These are phyloP conservation scores for Pharmacophagus antenor DNA, from an alignment of 2,888 invertebrate species.

Conservation along the genomic window DNA sequence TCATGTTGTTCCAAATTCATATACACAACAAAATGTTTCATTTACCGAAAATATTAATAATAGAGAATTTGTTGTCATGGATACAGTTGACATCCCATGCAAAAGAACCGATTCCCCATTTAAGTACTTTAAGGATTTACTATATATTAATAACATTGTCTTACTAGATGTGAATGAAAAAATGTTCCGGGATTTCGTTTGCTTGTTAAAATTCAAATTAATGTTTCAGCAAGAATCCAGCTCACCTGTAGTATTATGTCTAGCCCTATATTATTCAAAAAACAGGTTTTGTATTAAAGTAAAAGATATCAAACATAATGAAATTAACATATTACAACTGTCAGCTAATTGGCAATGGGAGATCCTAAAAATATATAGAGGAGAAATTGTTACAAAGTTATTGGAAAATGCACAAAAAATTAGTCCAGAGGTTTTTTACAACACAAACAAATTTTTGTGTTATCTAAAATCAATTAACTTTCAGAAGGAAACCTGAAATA, in stretches of 20 bases:
- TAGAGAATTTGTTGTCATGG: conserved; percentile 45
- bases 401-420: conserved; percentile 49
- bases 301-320: conserved; percentile 44
- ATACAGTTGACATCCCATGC: conserved; percentile 61
- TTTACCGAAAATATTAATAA: neutral
- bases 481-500: conserved; percentile 6
- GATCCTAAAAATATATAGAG: conserved; percentile 56
- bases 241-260: conserved; percentile 48
- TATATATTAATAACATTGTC: conserved; percentile 51
- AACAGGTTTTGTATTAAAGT: conserved; percentile 57
- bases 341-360: conserved; percentile 72
- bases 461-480: conserved; percentile 52
- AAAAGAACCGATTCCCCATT: conserved; percentile 59
- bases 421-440: conserved; percentile 38
- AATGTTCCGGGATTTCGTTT: conserved; percentile 40
- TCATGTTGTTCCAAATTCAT: neutral
- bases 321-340: conserved; percentile 50
- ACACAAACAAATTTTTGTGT: conserved; percentile 51
- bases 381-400: conserved; percentile 50
- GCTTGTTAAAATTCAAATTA: conserved; percentile 63
- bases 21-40: neutral
- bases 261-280: conserved; percentile 47
- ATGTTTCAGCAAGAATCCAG: conserved; percentile 52
- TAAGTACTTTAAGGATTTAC: conserved; percentile 53
- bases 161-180: conserved; percentile 45